Percentiles rank a stretch among this genome's conserved stretches.
Evolutionary conservation across 2,113 vertebrate species (phyloP).

Genomic region (Cyrtonyx montezumae): DNA sequence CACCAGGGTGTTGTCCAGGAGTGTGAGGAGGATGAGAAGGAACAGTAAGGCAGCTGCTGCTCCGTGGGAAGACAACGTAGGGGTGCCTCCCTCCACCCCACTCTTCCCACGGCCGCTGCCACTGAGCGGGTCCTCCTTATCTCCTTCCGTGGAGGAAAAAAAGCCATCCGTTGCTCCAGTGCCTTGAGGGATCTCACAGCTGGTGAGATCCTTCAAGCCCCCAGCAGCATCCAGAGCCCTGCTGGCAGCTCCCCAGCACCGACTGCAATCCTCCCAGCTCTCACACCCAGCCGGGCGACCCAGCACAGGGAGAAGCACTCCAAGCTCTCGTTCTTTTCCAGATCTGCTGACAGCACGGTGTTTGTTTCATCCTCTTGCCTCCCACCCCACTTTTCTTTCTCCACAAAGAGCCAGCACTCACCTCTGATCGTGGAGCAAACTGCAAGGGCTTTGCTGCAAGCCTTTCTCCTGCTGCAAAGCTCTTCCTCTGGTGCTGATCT

Average conservation of each 20-base stretch:
- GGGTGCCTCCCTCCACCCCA: background rate
- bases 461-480: background rate
- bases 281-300: background rate
- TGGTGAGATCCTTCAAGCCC: background rate
- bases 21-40: slow-evolving; percentile 80
- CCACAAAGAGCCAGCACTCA: background rate
- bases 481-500: background rate
- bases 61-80: background rate
- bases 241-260: background rate
- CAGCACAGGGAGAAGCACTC: no score
- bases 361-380: background rate
- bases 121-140: background rate
- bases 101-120: background rate
- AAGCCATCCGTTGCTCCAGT: background rate
- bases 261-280: background rate
- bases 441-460: background rate
- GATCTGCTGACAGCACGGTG: background rate
- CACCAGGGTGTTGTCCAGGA: slow-evolving; percentile 83
- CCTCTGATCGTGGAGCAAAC: background rate
- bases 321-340: background rate
- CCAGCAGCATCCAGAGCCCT: background rate
- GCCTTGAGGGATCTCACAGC: background rate
- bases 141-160: background rate
- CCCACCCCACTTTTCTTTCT: background rate
- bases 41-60: slow-evolving; percentile 76